Base-by-base conservation (phyloP, 2,888 invertebrate genomes). In the Phragmatobia fuliginosa region DNA sequence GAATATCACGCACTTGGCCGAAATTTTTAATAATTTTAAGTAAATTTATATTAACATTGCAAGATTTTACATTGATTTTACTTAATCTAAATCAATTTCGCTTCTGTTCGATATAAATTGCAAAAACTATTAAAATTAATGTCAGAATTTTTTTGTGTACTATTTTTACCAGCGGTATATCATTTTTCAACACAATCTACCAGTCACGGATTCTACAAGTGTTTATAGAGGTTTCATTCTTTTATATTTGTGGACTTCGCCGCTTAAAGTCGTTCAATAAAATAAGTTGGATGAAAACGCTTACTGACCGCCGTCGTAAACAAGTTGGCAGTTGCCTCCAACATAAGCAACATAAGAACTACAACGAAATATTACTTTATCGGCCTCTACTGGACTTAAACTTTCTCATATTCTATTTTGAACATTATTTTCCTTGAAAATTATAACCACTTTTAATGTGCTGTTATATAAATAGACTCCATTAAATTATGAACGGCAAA, bases 301-400 rank as follows among this genome's bases (percentile, higher is more conserved):
- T 25, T 60, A 18, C 33, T 72, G 72, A 78, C 78, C 74, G 59
- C 33, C 76, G 73, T 62, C 73, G 62, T 38, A 52, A 52, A 62
- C 41, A 60, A 67, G 32, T 49, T 67, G n/a, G 33, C 21, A 49
- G 52, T 25, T 67, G 28, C 14, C n/a, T 63, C 31, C 36, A 52
- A 68, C 59, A 59, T 64, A 45, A 49, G n/a, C 45, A 49, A 10
- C 62, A n/a, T 52, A 38, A 62, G 38, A 62, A 38, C 31, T 61
- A 16, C 21, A 2, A 32, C 33, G 25, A 10, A 56, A 52, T 66
- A 32, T 59, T 66, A 59, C n/a, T 41, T 59, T 45, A 59, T 59
- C 5, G 28, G 7, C 16, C 10, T 11, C 28, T 21, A 31, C 60
- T 31, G 38, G 21, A 11, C 18, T 18, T 18, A 6, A 10, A 62